These are phyloP conservation scores for Zootermopsis nevadensis DNA, from an alignment of 2,888 invertebrate genomes.

Conservation along the genomic window DNA sequence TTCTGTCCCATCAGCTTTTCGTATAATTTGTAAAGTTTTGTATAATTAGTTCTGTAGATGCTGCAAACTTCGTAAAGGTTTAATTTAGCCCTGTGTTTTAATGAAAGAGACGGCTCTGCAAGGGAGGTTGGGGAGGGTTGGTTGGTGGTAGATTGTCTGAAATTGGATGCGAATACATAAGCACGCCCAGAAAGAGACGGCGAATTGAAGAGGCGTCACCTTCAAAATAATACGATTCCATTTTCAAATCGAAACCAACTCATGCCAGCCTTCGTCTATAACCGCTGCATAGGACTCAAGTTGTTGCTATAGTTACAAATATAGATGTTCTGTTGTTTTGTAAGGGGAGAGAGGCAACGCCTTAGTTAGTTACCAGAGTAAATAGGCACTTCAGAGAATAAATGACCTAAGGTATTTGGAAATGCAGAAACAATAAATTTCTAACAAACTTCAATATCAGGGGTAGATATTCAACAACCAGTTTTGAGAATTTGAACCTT, in stretches of 20 bases:
- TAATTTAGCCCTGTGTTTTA: conserved; percentile 45
- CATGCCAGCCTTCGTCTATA: conserved; percentile 33
- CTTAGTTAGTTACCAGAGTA: conserved; percentile 16
- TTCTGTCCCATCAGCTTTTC: conserved; percentile 34
- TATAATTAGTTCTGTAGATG: conserved; percentile 46
- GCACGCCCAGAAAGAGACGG: conserved; percentile 41
- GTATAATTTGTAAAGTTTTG: conserved; percentile 47
- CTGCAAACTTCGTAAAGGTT: conserved; percentile 46
- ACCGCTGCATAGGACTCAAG: conserved; percentile 24
- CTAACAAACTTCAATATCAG: no score
- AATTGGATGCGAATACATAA: conserved; percentile 48
- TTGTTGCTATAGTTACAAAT: conserved; percentile 34
- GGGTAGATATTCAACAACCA: no score
- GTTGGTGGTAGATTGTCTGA: conserved; percentile 37
- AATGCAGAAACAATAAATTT: no score
- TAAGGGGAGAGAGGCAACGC: neutral
- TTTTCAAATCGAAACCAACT: conserved; percentile 36
- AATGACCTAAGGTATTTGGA: neutral
- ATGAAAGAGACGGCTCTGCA: conserved; percentile 42
- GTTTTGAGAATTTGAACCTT: no score
- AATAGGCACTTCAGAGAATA: neutral
- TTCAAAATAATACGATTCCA: conserved; percentile 38
- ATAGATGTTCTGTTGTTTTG: conserved; percentile 32
- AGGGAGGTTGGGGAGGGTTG: conserved; percentile 10
- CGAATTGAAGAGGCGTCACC: conserved; percentile 38